Conservation (phyloP, 2,888 invertebrate species). For the Ferdinandea cuprea region DNA sequence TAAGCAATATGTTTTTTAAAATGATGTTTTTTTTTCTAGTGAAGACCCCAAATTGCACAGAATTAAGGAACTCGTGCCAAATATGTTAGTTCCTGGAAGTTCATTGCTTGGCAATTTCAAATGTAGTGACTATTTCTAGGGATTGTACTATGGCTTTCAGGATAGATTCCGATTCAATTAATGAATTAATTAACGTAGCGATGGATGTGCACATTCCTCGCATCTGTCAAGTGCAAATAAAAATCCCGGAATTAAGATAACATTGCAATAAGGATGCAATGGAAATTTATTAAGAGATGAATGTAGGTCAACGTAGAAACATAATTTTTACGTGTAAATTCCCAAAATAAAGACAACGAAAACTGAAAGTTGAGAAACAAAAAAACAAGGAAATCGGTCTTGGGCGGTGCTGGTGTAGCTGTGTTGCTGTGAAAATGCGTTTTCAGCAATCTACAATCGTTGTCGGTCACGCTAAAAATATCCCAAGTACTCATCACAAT, state of each 20-base stretch:
- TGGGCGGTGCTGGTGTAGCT: neutral
- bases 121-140: too few species aligned
- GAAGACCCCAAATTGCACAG: neutral
- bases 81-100: neutral
- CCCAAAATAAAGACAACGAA: too few species aligned
- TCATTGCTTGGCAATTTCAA: too few species aligned
- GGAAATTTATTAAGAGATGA: neutral
- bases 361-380: too few species aligned
- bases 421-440: neutral
- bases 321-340: neutral
- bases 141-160: too few species aligned
- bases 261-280: neutral
- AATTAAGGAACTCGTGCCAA: constrained; percentile 5
- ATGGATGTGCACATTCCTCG: too few species aligned
- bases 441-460: neutral
- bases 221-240: neutral
- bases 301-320: neutral
- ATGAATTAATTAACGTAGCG: too few species aligned
- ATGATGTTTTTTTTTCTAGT: neutral
- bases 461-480: constrained; percentile 28
- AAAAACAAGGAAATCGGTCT: neutral
- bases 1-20: neutral
- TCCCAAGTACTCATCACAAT: constrained; percentile 13
- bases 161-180: too few species aligned
- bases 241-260: neutral